phyloP scores from a whole-genome alignment of 37 sponge, comb jelly and placozoan species.

The Lycopodina hypogea region DNA sequence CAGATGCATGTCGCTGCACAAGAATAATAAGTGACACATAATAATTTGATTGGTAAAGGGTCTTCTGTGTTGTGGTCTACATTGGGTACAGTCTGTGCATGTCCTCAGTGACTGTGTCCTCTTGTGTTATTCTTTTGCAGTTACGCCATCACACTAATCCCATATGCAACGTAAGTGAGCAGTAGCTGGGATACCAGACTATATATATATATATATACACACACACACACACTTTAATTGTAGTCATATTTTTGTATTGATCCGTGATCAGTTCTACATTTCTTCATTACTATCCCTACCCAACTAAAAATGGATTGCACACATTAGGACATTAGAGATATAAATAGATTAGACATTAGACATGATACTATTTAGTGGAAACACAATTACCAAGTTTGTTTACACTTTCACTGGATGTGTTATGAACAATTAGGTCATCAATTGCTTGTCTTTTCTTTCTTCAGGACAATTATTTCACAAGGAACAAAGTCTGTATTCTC shows the following conservation, averaged over 20 bases:
- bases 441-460: neutral
- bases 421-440: too few species aligned
- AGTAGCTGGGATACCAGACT: neutral
- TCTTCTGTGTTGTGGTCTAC: too few species aligned
- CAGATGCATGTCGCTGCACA: too few species aligned
- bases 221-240: too few species aligned
- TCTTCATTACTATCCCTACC: too few species aligned
- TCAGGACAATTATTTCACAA: conserved; percentile 14
- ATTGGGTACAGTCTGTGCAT: too few species aligned
- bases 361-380: neutral
- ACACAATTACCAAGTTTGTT: neutral
- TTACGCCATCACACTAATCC: conserved; percentile 55
- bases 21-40: too few species aligned
- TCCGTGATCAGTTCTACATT: too few species aligned
- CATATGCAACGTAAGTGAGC: conserved; percentile 62
- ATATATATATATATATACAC: neutral
- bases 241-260: too few species aligned
- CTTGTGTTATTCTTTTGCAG: conserved; percentile 39
- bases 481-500: conserved; percentile 5
- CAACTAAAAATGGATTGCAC: too few species aligned
- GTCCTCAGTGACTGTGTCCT: too few species aligned
- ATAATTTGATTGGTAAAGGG: too few species aligned
- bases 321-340: neutral
- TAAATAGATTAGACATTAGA: neutral
- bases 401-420: neutral